A percentile compares a stretch with the other conserved stretches of the same genome.
Evolutionary conservation across 2,888 invertebrate genomes (phyloP).

Genomic region (Nephrotoma appendiculata): DNA sequence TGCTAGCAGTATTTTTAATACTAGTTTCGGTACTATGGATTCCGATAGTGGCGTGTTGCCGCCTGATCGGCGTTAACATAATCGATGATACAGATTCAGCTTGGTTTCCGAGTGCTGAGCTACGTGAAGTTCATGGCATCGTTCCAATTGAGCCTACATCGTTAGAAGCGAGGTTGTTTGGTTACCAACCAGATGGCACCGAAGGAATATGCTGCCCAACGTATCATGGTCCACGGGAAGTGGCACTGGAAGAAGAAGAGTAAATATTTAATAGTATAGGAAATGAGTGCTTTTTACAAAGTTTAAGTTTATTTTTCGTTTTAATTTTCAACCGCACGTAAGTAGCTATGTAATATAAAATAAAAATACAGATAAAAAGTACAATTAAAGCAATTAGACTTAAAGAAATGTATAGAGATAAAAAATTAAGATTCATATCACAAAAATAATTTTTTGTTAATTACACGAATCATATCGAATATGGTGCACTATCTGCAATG

Average conservation of each 20-base stretch:
- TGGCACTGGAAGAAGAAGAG: slow-evolving; percentile 30
- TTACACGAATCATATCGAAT: neutral
- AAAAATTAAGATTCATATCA: neutral
- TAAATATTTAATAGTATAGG: neutral
- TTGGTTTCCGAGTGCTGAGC: slow-evolving; percentile 81
- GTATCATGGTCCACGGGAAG: slow-evolving; percentile 29
- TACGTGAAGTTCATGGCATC: slow-evolving; percentile 79
- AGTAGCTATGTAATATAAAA: neutral
- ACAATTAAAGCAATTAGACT: neutral
- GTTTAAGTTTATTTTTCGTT: neutral
- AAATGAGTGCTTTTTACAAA: neutral
- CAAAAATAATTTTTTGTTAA: neutral
- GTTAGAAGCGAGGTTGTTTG: slow-evolving; percentile 65
- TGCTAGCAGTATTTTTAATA: slow-evolving; percentile 57
- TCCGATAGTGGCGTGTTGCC: slow-evolving; percentile 64
- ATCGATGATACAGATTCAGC: slow-evolving; percentile 82
- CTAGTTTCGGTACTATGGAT: slow-evolving; percentile 79
- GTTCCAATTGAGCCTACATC: slow-evolving; percentile 68
- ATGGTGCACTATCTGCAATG: neutral
- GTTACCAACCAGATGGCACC: slow-evolving; percentile 67
- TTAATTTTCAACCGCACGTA: neutral
- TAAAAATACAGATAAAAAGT: neutral
- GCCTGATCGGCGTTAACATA: slow-evolving; percentile 55
- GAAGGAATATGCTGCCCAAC: slow-evolving; percentile 73
- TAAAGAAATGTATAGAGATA: neutral